Evolutionary conservation across 1,140 invertebrate genomes (phyloP).

Genomic region (Papilio xuthus): DNA sequence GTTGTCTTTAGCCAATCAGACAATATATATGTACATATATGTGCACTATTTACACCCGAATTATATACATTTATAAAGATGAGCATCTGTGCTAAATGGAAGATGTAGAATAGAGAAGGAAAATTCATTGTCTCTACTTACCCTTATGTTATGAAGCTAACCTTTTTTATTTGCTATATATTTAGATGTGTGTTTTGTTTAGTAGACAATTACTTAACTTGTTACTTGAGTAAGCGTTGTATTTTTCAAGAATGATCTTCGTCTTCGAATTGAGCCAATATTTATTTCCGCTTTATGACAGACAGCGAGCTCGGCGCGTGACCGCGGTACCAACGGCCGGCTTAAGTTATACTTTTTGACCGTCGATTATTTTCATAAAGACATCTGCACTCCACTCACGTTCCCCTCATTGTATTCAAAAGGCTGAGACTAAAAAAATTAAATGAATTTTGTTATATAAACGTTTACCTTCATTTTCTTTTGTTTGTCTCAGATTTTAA

Average conservation of each 20-base stretch:
- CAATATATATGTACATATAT: neutral
- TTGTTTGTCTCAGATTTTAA: neutral
- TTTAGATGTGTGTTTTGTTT: neutral
- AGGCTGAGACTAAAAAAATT: slow-evolving; percentile 9
- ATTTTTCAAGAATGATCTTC: slow-evolving; percentile 4
- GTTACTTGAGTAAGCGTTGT: neutral
- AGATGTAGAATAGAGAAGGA: neutral
- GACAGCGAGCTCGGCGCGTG: neutral
- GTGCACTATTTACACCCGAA: neutral
- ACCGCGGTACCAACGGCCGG: neutral
- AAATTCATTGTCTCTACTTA: too few species aligned
- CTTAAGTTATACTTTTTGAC: slow-evolving; percentile 22
- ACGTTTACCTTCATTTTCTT: slow-evolving; percentile 6
- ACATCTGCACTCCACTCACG: slow-evolving; percentile 1
- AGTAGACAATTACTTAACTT: neutral
- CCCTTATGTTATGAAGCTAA: too few species aligned
- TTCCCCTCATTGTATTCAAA: slow-evolving; percentile 10
- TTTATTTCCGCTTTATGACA: slow-evolving; percentile 19
- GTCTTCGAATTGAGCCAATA: slow-evolving; percentile 17
- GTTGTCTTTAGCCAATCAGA: slow-evolving; percentile 9
- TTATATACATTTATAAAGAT: neutral
- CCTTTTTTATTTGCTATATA: too few species aligned
- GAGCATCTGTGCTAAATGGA: neutral
- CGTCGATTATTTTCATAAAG: slow-evolving; percentile 21
- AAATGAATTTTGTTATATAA: slow-evolving; percentile 10